Conservation (phyloP, 1,140 invertebrate species). For the Drosophila tristis region DNA sequence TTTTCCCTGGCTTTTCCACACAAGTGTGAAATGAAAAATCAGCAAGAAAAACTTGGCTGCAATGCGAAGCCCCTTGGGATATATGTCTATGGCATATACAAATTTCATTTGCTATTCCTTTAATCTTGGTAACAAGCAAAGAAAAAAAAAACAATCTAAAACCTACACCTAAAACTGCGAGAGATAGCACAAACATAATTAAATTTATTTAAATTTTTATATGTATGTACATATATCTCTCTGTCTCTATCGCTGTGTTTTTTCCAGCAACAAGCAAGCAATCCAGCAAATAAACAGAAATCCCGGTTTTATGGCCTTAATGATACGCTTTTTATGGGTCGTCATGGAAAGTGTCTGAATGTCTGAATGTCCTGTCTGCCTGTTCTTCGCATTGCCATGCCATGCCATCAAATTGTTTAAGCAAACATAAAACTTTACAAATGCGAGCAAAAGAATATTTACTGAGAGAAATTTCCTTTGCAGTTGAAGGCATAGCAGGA, state of each 20-base stretch:
- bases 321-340: conserved; percentile 81
- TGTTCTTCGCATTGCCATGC: conserved; percentile 16
- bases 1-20: conserved; percentile 16
- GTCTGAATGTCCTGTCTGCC: not conserved
- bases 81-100: conserved; percentile 67
- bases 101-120: conserved; percentile 78
- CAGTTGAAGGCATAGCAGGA: conserved; percentile 32
- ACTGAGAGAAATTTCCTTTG: conserved; percentile 61
- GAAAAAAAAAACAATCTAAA: no score
- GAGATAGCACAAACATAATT: conserved; percentile 69
- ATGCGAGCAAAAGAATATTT: conserved; percentile 59
- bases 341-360: conserved; percentile 59
- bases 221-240: no score
- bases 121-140: conserved; percentile 65
- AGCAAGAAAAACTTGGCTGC: conserved; percentile 69
- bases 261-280: conserved; percentile 48
- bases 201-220: conserved; percentile 80
- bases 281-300: conserved; percentile 77
- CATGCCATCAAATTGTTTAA: conserved; percentile 78
- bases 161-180: not conserved
- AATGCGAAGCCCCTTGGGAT: conserved; percentile 30
- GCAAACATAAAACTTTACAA: conserved; percentile 81
- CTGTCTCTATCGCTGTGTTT: conserved; percentile 14
- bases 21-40: conserved; percentile 77
- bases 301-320: conserved; percentile 78